Conservation (phyloP, 2,888 invertebrate genomes). For the Sialis lutaria region DNA sequence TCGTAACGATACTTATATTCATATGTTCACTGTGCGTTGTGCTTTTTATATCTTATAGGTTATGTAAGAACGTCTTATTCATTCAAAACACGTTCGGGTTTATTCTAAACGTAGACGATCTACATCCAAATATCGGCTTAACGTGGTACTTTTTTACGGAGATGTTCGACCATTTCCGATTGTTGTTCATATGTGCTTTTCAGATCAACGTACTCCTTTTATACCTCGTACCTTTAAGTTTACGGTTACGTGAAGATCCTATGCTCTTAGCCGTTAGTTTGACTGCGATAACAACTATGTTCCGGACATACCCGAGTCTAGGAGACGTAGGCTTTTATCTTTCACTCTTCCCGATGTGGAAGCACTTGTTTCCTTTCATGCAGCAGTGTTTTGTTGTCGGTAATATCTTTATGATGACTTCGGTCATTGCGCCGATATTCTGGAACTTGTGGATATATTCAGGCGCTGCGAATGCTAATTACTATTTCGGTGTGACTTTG, state of each 20-base stretch:
- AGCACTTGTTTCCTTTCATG: slow-evolving; percentile 70
- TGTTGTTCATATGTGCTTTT: slow-evolving; percentile 89
- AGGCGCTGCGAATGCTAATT: slow-evolving; percentile 98
- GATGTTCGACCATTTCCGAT: slow-evolving; percentile 97
- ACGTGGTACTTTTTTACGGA: slow-evolving; percentile 99
- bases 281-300: slow-evolving; percentile 70
- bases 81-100: slow-evolving; percentile 58
- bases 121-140: slow-evolving; percentile 91
- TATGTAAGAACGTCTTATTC: slow-evolving; percentile 22
- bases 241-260: slow-evolving; percentile 64
- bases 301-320: slow-evolving; percentile 92
- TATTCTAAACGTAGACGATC: slow-evolving; percentile 75
- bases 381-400: slow-evolving; percentile 86
- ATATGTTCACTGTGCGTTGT: slow-evolving; percentile 33
- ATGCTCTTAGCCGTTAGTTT: slow-evolving; percentile 63
- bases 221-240: slow-evolving; percentile 74
- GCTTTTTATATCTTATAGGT: slow-evolving; percentile 2
- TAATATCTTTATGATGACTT: slow-evolving; percentile 77
- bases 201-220: slow-evolving; percentile 89
- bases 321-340: slow-evolving; percentile 90
- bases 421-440: slow-evolving; percentile 82
- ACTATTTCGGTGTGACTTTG: slow-evolving; percentile 94
- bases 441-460: slow-evolving; percentile 98
- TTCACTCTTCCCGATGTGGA: slow-evolving; percentile 80
- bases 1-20: slow-evolving; percentile 25